Conservation (phyloP, 2,888 invertebrate genomes). For the Parnassius mnemosyne region DNA sequence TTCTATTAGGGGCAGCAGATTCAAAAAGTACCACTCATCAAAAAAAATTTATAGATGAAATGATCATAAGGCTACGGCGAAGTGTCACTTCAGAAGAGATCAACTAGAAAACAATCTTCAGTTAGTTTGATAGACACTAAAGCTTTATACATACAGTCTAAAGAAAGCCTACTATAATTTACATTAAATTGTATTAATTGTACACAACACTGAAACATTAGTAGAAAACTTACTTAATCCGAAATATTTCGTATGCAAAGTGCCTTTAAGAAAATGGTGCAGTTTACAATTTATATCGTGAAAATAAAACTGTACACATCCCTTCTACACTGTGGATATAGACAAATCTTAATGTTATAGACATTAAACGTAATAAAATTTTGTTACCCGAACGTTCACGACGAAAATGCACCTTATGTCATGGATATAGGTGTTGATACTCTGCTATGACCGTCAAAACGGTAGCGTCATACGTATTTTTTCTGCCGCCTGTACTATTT, state of each 20-base stretch:
- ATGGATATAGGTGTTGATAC: neutral
- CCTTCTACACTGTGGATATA: too few relatives aligned
- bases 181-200: conserved; percentile 28
- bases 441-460: too few relatives aligned
- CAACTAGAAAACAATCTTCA: conserved; percentile 3
- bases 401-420: neutral
- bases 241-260: neutral
- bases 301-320: conserved; percentile 11
- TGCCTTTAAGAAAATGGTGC: conserved; percentile 3
- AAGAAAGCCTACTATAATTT: conserved; percentile 39
- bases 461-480: too few relatives aligned
- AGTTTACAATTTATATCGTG: neutral
- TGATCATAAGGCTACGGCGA: neutral
- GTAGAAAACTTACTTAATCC: conserved; percentile 4
- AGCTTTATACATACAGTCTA: conserved; percentile 54
- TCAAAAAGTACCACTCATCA: too few relatives aligned
- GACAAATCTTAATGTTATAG: too few relatives aligned
- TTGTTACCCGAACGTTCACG: neutral
- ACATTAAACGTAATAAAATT: too few relatives aligned
- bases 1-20: too few relatives aligned
- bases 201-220: conserved; percentile 53
- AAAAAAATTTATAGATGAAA: too few relatives aligned
- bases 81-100: conserved; percentile 6
- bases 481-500: too few relatives aligned
- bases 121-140: neutral